Base-by-base conservation (phyloP, 2,888 invertebrate genomes). In the Syrphus vitripennis region DNA sequence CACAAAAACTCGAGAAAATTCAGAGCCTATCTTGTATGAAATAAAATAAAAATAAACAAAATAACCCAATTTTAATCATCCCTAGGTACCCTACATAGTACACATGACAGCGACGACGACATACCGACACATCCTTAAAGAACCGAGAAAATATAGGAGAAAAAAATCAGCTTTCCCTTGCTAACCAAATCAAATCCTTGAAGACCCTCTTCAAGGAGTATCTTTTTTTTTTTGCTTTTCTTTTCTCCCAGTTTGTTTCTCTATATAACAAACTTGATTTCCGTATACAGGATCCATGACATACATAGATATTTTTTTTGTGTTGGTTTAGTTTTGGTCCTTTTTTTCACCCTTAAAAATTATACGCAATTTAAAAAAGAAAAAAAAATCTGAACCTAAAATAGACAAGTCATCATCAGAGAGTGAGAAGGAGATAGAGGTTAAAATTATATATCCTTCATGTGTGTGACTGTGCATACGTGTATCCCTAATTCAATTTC, bases 31-130 rank as follows among this genome's bases (percentile, higher is more conserved):
- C 24, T 70, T 69, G 70, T 70, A 78, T 63, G 77, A 74, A 77
- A 82, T 82, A 69, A 77, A 86, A 82, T 82, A 67, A 61, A 82
- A 86, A 81, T 86, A 86, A 82, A 86, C 77, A 82, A 86, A 86
- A 82, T 86, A 86, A 86, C 77, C 86, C 86, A 86, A 86, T 86
- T 86, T 86, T 86, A 86, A 86, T 86, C 86, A 86, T 86, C 86
- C 86, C 78, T 82, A 70, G 82, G 70, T 82, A 78, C 77, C 19
- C 4, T 14, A 50, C 14, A 24, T 3, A n/a, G 2, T 4, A 24
- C 14, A n/a, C n/a, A n/a, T n/a, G 4, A 26, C 12, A n/a, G n/a
- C 24, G 21, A 48, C 5, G 48, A 74, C 37, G 70, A 77, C 34
- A 40, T 16, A 29, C 53, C 10, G 14, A 45, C 40, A 42, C 42